Conservation (phyloP, 2,797 vertebrate genomes). For the Oreortyx pictus region DNA sequence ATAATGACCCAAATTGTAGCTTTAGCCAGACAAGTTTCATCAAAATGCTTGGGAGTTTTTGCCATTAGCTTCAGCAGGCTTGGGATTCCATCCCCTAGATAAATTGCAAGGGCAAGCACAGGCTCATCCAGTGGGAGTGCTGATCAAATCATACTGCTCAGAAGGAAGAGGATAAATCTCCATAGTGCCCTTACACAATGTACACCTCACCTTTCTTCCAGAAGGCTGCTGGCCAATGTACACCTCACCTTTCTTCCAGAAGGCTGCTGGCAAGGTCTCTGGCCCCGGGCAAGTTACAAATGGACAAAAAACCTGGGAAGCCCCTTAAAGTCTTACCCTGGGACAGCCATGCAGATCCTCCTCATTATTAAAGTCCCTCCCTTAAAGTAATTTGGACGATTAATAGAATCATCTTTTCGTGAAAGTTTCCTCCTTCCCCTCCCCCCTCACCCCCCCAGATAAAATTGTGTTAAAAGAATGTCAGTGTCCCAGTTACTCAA, state of each 20-base stretch:
- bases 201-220: neutral
- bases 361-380: neutral
- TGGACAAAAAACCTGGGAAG: neutral
- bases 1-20: neutral
- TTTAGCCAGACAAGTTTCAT: neutral
- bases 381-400: neutral
- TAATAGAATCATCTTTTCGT: neutral
- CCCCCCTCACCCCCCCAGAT: neutral
- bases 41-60: neutral
- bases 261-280: neutral
- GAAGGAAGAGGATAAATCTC: neutral
- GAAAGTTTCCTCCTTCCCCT: neutral
- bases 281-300: neutral
- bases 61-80: neutral
- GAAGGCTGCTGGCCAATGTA: neutral
- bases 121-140: neutral
- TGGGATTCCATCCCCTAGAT: neutral
- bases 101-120: neutral
- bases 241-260: neutral
- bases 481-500: neutral
- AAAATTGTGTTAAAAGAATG: neutral
- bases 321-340: neutral
- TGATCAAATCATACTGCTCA: neutral
- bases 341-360: neutral
- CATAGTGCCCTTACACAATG: neutral